Percentiles rank a stretch among this genome's conserved stretches.
phyloP scores from a whole-genome alignment of 2,113 vertebrate genomes.

The Burhinus bistriatus region DNA sequence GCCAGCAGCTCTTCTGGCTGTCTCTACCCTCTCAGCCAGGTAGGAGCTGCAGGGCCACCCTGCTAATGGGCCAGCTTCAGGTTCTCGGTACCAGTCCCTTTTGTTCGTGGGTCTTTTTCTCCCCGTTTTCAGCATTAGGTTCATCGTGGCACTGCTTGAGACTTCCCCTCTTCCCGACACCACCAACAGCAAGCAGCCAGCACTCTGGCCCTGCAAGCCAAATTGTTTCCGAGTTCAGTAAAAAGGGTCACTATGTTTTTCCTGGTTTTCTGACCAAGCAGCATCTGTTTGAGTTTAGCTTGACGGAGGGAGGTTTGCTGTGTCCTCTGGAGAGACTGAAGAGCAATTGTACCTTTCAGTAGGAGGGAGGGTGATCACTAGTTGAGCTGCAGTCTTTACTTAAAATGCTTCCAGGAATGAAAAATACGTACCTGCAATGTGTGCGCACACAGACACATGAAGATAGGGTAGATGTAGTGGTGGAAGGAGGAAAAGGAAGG shows the following conservation, averaged over 20 bases:
- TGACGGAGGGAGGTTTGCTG: neutral
- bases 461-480: neutral
- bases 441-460: accelerated
- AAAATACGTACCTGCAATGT: accelerated
- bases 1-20: neutral
- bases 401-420: no score
- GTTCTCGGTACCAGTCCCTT: neutral
- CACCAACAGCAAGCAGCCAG: neutral
- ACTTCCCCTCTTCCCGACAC: no score
- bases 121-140: accelerated
- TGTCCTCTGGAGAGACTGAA: neutral
- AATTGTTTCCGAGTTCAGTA: no score
- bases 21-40: neutral
- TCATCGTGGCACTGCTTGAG: accelerated
- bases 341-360: neutral
- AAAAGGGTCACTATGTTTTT: neutral
- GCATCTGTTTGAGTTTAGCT: neutral
- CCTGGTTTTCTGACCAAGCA: neutral
- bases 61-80: accelerated
- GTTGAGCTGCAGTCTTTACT: neutral
- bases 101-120: neutral
- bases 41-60: neutral
- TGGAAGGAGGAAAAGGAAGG: neutral
- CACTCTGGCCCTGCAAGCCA: neutral
- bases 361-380: neutral